These are phyloP conservation scores for Lepidurus arcticus DNA, from an alignment of 1,140 invertebrate species.

Conservation along the genomic window DNA sequence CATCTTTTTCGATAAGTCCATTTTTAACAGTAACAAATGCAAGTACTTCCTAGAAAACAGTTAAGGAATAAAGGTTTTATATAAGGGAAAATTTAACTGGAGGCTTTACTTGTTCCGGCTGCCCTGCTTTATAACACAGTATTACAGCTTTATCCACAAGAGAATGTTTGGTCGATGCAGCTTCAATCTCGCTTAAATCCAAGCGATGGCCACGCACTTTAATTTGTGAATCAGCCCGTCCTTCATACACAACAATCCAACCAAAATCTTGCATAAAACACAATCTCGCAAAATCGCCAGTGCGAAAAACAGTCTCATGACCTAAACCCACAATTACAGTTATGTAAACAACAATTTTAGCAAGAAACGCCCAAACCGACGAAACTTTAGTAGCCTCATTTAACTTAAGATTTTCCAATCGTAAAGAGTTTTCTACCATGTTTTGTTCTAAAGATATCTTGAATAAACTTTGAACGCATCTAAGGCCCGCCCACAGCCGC, in stretches of 20 bases:
- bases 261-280: neutral
- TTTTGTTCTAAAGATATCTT: no score
- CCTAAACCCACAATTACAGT: neutral
- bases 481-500: no score
- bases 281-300: constrained; percentile 33
- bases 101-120: constrained; percentile 54
- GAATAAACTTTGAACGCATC: no score
- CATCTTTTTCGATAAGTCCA: constrained; percentile 34
- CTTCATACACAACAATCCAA: constrained; percentile 56
- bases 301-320: constrained; percentile 30
- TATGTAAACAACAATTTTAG: no score
- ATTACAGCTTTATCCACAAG: constrained; percentile 62
- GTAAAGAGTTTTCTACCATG: no score
- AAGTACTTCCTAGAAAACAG: constrained; percentile 57
- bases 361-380: no score
- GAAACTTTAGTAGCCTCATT: no score
- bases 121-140: constrained; percentile 68
- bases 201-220: constrained; percentile 82
- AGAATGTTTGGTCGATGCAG: constrained; percentile 52
- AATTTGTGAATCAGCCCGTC: constrained; percentile 76
- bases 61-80: constrained; percentile 23
- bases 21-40: constrained; percentile 61
- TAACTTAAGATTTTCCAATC: no score
- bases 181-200: constrained; percentile 71
- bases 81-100: neutral